Base-by-base conservation (phyloP, 2,797 vertebrate species). In the Enteromius paludinosus region DNA sequence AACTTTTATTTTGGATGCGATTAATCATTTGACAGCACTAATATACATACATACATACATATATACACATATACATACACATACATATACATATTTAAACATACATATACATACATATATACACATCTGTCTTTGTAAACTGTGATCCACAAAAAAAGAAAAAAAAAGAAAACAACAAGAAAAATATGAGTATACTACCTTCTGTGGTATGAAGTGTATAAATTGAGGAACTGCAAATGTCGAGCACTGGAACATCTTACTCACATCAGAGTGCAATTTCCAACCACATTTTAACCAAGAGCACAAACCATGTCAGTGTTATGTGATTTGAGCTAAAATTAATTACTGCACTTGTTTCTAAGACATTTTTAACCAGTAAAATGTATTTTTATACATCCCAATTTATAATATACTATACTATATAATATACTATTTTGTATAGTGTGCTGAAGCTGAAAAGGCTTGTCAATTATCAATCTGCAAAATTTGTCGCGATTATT, bases 201-300 rank as follows among this genome's bases (percentile, higher is more conserved):
- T 65, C 2, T 33, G 56, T 56, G 30, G 61, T 64, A 30, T 28
- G 10, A 70, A 23, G 52, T 49, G n/a, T 49, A 17, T 38, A n/a
- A 54, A 41, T 49, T 78, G 75, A 82, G 82, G 82, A 83, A 81
- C 78, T 77, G 25, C 20, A 79, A 86, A 62, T 83, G 72, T 49
- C 52, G 23, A 4, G 45, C 69, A 41, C 78, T 84, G 85, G 85
- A 87, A 79, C 38, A 78, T 66, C 38, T 84, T 79, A 47, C 70
- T 87, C 86, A 83, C 69, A 35, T 35, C 68, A 56, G 35, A 72
- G 54, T 38, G 61, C 61, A 68, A 45, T 85, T 87, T 85, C 82
- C 84, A 86, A 73, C 71, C 76, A 78, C 78, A 33, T 23, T 62
- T 77, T 59, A 65, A 83, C 43, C 80, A 54, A 81, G 18, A 41